These are phyloP conservation scores for Aplocera efformata DNA, from an alignment of 2,888 invertebrate genomes.

Conservation along the genomic window DNA sequence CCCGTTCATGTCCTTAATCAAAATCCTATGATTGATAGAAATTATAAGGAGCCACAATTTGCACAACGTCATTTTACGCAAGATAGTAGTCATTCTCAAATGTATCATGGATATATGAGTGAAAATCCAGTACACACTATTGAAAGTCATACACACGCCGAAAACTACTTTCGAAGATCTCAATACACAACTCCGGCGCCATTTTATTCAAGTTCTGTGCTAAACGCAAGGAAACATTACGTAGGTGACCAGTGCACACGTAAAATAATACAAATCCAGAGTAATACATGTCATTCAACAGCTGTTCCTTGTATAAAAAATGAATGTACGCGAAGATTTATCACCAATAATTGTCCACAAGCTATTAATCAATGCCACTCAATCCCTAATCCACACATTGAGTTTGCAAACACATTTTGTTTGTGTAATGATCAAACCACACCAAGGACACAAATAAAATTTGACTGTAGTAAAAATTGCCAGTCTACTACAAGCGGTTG, in stretches of 20 bases:
- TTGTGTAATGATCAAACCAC: conserved; percentile 38
- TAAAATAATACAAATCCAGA: conserved; percentile 8
- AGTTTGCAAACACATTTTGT: conserved; percentile 31
- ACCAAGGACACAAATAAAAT: conserved; percentile 8
- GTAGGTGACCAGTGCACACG: conserved; percentile 44
- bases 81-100: conserved; percentile 51
- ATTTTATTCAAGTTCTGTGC: conserved; percentile 9
- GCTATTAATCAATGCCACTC: conserved; percentile 19
- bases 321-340: conserved; percentile 41
- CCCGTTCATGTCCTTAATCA: conserved; percentile 26
- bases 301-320: conserved; percentile 9
- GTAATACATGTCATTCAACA: conserved; percentile 12
- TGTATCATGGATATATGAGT: conserved; percentile 44
- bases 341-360: conserved; percentile 23
- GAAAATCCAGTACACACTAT: conserved; percentile 21
- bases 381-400: conserved; percentile 7
- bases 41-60: conserved; percentile 33
- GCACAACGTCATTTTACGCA: conserved; percentile 37
- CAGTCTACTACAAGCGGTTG: conserved; percentile 24
- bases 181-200: conserved; percentile 31
- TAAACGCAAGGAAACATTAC: conserved; percentile 30
- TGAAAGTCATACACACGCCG: conserved; percentile 28
- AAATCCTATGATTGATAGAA: conserved; percentile 14
- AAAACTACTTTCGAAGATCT: conserved; percentile 40
- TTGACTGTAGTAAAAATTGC: conserved; percentile 31